A percentile compares a stretch with the other conserved stretches of the same genome.
Evolutionary conservation across 2,113 vertebrate species (phyloP).

Genomic region (Xiphias gladius): DNA sequence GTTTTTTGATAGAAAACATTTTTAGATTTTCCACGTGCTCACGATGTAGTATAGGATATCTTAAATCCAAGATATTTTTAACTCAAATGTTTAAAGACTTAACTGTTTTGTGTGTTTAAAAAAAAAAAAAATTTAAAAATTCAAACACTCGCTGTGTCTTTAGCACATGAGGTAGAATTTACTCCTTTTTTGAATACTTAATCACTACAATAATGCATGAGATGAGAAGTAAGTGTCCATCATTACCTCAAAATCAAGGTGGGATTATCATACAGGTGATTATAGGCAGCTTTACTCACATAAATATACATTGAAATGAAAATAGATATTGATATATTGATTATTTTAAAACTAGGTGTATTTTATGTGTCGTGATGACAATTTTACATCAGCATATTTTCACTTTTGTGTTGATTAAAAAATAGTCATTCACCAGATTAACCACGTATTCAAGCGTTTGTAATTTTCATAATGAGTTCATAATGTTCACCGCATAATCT

Average conservation of each 20-base stretch:
- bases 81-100: not conserved
- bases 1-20: not conserved
- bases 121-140: no score
- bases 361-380: not conserved
- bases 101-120: not conserved
- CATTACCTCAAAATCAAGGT: not conserved
- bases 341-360: not conserved
- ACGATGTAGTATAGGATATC: not conserved
- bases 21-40: not conserved
- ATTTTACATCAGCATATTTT: not conserved
- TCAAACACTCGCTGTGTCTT: no score
- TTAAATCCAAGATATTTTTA: not conserved
- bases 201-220: not conserved
- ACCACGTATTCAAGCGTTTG: not conserved
- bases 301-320: not conserved
- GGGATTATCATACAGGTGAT: not conserved
- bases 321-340: not conserved
- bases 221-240: not conserved
- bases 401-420: not conserved
- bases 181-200: not conserved
- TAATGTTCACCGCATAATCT: not conserved
- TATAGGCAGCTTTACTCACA: not conserved
- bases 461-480: not conserved
- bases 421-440: not conserved
- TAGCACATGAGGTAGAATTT: not conserved